phyloP scores from a whole-genome alignment of 2,797 vertebrate species.

The Amniataba percoides region DNA sequence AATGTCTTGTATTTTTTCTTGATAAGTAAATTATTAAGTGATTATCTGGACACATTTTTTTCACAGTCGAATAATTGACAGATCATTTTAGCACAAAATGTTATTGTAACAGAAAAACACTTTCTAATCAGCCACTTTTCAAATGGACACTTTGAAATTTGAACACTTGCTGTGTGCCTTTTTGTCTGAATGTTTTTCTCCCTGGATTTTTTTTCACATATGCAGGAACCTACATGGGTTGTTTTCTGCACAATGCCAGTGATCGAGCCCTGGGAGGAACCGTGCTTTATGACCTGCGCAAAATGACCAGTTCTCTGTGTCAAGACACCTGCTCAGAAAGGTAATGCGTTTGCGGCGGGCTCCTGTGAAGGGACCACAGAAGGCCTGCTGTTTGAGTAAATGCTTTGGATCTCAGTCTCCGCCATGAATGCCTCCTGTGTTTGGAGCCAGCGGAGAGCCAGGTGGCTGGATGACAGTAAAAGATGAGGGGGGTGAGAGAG shows the following conservation, averaged over 20 bases:
- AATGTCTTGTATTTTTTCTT: neutral
- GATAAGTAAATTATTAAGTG: neutral
- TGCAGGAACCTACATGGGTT: conserved; percentile 92
- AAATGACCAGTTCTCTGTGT: conserved; percentile 95
- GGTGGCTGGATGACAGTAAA: conserved; percentile 82
- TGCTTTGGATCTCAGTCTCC: conserved; percentile 65
- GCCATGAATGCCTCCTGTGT: conserved; percentile 82
- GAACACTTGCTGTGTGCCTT: neutral
- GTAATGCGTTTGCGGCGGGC: conserved; percentile 79
- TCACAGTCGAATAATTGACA: neutral
- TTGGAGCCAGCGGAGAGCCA: conserved; percentile 72
- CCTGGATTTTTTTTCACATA: conserved; percentile 1
- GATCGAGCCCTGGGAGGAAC: conserved; percentile 92
- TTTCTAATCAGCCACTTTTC: neutral
- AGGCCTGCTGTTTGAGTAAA: conserved; percentile 77
- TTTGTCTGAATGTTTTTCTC: conserved; percentile 13
- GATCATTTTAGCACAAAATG: neutral
- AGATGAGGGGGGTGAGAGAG: conserved; percentile 60
- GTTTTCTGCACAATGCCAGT: conserved; percentile 89
- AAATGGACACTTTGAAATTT: neutral
- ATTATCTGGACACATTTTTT: neutral
- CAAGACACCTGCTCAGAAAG: conserved; percentile 96
- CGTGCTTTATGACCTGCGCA: conserved; percentile 94
- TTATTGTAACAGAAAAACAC: neutral
- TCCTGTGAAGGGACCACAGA: conserved; percentile 66